These are phyloP conservation scores for Macrotis lagotis DNA, from an alignment of 2,113 vertebrate species.

Conservation along the genomic window DNA sequence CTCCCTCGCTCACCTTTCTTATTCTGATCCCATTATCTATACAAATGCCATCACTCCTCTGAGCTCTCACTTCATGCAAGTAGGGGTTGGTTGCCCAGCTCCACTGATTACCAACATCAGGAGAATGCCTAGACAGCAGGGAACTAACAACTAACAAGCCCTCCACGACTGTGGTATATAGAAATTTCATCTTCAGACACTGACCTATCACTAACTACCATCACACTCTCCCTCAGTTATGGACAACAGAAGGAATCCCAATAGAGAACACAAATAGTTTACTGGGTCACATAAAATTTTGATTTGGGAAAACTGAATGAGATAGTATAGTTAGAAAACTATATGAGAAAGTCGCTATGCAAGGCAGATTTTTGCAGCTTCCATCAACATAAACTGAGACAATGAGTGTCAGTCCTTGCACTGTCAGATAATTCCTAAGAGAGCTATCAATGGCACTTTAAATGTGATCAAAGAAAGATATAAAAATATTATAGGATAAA, in stretches of 20 bases:
- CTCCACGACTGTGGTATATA: not conserved
- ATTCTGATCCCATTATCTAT: not conserved
- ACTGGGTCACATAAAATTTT: not conserved
- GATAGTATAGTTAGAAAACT: not conserved
- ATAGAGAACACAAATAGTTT: not conserved
- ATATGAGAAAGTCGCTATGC: not conserved
- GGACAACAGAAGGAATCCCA: not conserved
- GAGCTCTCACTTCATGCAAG: not conserved
- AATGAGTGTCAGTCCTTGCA: not conserved
- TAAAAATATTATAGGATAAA: not conserved
- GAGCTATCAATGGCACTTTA: not conserved
- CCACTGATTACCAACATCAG: not conserved
- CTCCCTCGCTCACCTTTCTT: not conserved
- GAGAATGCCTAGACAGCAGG: not conserved
- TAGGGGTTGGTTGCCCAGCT: not conserved
- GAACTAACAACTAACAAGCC: not conserved
- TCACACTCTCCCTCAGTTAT: not conserved
- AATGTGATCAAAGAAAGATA: not conserved
- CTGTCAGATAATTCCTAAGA: not conserved
- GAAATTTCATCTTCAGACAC: not conserved
- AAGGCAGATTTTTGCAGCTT: slow-evolving; percentile 9
- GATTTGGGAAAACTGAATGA: not conserved
- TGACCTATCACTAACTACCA: not conserved
- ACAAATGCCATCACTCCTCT: not conserved
- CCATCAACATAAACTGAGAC: not conserved